These are phyloP conservation scores for Eurytemora carolleeae DNA, from an alignment of 1,140 invertebrate species.

Conservation along the genomic window DNA sequence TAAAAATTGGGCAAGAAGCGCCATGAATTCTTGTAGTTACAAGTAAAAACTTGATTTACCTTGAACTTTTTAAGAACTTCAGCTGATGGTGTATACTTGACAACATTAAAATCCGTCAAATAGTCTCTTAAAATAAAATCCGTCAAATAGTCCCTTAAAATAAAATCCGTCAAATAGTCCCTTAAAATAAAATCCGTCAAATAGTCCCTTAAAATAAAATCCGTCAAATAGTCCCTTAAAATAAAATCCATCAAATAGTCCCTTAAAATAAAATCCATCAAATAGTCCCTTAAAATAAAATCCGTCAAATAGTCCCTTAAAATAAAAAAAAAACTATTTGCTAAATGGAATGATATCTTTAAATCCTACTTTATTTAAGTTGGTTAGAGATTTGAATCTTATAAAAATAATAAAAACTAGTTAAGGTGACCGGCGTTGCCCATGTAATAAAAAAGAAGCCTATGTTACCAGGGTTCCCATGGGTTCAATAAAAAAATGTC, in stretches of 20 bases:
- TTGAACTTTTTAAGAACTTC: conserved; percentile 24
- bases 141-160: neutral
- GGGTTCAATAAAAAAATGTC: neutral
- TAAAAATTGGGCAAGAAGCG: neutral
- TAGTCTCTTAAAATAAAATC: conserved; percentile 20
- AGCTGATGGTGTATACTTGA: conserved; percentile 30
- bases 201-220: neutral
- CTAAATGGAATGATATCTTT: too few relatives aligned
- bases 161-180: too few relatives aligned
- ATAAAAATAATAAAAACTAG: too few relatives aligned
- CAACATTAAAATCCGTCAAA: conserved; percentile 28
- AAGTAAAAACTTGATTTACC: neutral
- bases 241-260: too few relatives aligned
- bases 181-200: conserved; percentile 2
- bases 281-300: too few relatives aligned
- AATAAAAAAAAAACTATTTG: too few relatives aligned
- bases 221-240: too few relatives aligned
- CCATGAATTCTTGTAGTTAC: neutral
- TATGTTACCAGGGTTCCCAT: neutral
- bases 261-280: too few relatives aligned
- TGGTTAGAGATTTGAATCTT: too few relatives aligned
- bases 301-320: too few relatives aligned
- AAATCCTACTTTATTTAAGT: too few relatives aligned
- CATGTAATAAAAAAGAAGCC: neutral
- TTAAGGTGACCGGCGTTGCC: neutral